Evolutionary conservation across 2,888 invertebrate genomes (phyloP).

Genomic region (Conomelus anceps): DNA sequence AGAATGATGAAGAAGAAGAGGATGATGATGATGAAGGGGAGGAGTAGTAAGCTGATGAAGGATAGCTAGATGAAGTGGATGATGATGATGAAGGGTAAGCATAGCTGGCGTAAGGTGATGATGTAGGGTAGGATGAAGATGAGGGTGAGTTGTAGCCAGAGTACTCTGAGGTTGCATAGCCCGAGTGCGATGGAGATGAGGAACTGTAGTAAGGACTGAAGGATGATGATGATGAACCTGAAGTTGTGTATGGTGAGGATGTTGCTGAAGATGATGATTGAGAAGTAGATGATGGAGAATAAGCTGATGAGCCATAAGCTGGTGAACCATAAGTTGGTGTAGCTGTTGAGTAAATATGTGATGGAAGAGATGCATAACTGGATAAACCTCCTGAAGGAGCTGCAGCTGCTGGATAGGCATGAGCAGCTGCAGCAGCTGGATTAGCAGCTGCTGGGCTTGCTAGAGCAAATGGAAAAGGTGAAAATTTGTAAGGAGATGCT

Average conservation of each 20-base stretch:
- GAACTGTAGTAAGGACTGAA: not conserved
- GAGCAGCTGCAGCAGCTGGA: not conserved
- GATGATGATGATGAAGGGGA: not conserved
- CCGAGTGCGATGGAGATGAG: not conserved
- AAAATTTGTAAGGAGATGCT: not conserved
- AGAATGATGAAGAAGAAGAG: not conserved
- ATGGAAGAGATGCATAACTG: not conserved
- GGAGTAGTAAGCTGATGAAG: not conserved
- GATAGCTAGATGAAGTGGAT: not conserved
- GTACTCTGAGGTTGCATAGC: not conserved
- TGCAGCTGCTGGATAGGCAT: not conserved
- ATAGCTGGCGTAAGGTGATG: not conserved
- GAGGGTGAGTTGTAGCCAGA: not conserved
- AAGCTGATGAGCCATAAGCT: not conserved
- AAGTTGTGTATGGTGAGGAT: not conserved
- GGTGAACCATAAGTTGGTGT: not conserved
- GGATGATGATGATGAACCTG: not conserved
- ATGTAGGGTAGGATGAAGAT: not conserved
- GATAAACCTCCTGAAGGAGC: not conserved
- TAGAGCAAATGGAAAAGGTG: not conserved
- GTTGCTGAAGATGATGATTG: not conserved
- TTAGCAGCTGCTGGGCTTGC: not conserved
- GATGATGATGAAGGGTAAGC: not conserved
- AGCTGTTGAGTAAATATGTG: not conserved
- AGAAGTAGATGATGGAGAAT: not conserved